Evolutionary conservation across 1,140 invertebrate genomes (phyloP).

Genomic region (Aporrectodea caliginosa): DNA sequence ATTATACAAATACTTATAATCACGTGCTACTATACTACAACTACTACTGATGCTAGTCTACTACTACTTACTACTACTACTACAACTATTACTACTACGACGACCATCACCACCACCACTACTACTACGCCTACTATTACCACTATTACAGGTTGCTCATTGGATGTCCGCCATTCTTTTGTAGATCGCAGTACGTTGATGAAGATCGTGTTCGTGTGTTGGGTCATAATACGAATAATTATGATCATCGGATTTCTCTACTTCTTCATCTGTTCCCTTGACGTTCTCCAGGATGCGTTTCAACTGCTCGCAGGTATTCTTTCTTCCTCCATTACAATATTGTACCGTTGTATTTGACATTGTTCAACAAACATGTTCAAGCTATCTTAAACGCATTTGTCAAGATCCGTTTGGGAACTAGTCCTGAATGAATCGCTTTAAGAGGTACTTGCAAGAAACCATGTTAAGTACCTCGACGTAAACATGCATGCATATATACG

Average conservation of each 20-base stretch:
- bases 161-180: neutral
- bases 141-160: neutral
- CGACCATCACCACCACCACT: neutral
- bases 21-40: too few species aligned
- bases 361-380: too few species aligned
- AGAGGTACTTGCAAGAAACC: too few species aligned
- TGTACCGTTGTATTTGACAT: too few species aligned
- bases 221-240: neutral
- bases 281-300: conserved; percentile 62
- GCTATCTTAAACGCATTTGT: too few species aligned
- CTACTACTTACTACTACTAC: neutral
- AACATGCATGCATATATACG: too few species aligned
- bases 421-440: too few species aligned
- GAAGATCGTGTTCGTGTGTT: neutral
- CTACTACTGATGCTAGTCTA: too few species aligned
- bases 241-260: conserved; percentile 57
- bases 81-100: neutral
- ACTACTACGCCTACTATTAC: neutral
- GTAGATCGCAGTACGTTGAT: neutral
- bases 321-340: too few species aligned
- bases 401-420: too few species aligned
- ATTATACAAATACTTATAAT: too few species aligned
- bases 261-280: conserved; percentile 63
- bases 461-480: too few species aligned
- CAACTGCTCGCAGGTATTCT: conserved; percentile 59